A percentile compares a stretch with the other conserved stretches of the same genome.
Evolutionary conservation across 2,113 vertebrate species (phyloP).

Genomic region (Phrynosoma blainvillii): DNA sequence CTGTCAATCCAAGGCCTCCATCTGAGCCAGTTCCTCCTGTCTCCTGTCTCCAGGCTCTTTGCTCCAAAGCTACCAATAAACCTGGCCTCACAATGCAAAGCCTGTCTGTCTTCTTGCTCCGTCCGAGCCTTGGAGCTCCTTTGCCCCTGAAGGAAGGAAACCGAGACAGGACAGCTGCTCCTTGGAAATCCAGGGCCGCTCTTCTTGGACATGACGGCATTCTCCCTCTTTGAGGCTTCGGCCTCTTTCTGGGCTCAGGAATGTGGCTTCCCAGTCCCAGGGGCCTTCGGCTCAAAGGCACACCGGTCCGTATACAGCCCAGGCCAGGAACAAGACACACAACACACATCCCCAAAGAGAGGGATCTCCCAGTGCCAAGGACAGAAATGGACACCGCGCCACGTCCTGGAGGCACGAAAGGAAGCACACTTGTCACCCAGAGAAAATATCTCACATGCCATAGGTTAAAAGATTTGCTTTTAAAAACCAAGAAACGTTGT

Average conservation of each 20-base stretch:
- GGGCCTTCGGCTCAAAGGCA: not conserved
- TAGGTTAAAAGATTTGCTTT: too few species aligned
- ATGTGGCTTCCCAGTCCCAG: not conserved
- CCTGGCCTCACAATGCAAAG: not conserved
- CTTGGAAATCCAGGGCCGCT: not conserved
- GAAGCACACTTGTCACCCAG: not conserved
- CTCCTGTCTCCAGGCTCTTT: not conserved
- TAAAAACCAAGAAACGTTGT: too few species aligned
- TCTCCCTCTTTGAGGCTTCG: not conserved
- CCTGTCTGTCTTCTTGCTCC: not conserved
- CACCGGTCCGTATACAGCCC: not conserved
- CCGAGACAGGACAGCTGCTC: conserved; percentile 3
- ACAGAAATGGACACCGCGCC: not conserved
- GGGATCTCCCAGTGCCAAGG: not conserved
- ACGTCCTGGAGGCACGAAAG: not conserved
- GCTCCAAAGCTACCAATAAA: not conserved
- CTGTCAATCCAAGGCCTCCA: not conserved
- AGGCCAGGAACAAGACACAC: too few species aligned
- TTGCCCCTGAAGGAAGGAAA: not conserved
- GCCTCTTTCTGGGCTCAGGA: conserved; percentile 1
- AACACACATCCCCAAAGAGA: not conserved
- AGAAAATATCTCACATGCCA: too few species aligned
- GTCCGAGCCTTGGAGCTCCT: not conserved
- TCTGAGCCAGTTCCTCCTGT: not conserved
- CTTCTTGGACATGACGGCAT: not conserved